These are phyloP conservation scores for Drosophila affinis DNA, from an alignment of 2,888 invertebrate genomes.

Conservation along the genomic window DNA sequence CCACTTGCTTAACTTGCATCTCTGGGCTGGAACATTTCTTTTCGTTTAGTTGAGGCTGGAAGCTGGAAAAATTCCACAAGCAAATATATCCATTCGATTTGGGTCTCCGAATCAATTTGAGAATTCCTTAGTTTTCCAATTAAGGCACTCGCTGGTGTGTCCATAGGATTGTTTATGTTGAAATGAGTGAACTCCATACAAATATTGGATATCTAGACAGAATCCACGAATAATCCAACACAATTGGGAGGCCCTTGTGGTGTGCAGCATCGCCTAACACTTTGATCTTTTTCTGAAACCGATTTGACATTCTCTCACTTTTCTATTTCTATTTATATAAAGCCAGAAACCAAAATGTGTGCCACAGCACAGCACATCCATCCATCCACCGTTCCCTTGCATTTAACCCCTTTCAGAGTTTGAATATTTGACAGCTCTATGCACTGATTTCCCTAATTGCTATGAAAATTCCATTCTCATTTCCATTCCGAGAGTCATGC, in stretches of 20 bases:
- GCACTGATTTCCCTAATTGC: constrained; percentile 43
- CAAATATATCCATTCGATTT: constrained; percentile 15
- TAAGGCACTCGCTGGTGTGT: neutral
- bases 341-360: constrained; percentile 16
- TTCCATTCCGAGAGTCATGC: constrained; percentile 2
- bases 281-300: neutral
- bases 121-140: constrained; percentile 23
- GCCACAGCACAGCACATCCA: constrained; percentile 2
- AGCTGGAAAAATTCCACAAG: neutral
- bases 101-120: constrained; percentile 17
- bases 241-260: neutral
- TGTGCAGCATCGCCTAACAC: no score
- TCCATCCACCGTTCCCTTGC: constrained; percentile 2
- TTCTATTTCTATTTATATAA: neutral
- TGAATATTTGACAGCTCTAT: constrained; percentile 45
- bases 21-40: no score
- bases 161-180: constrained; percentile 14
- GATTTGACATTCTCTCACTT: neutral
- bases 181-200: neutral
- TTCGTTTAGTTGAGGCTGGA: no score
- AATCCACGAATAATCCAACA: neutral
- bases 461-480: constrained; percentile 34
- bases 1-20: neutral
- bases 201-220: neutral
- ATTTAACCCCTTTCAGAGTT: neutral